These are phyloP conservation scores for Pseudomyrmex concolor DNA, from an alignment of 1,140 invertebrate species.

Conservation along the genomic window DNA sequence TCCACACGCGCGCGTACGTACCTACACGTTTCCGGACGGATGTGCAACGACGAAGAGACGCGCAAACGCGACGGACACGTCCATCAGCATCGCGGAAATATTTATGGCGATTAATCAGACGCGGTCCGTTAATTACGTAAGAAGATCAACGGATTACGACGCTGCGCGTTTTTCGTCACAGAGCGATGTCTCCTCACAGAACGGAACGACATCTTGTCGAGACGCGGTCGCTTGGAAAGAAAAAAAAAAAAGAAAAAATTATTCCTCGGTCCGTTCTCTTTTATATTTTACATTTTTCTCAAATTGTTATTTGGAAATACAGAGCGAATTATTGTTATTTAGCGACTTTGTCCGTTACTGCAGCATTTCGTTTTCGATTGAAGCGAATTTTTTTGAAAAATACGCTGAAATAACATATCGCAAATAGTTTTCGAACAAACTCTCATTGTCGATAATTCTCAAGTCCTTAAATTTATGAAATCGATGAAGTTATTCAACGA, in stretches of 20 bases:
- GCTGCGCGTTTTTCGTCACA: conserved; percentile 37
- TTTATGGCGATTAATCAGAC: conserved; percentile 69
- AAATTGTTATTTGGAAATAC: neutral
- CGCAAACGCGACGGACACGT: conserved; percentile 32
- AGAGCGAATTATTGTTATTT: no score
- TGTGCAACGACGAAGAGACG: conserved; percentile 38
- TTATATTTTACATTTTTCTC: neutral
- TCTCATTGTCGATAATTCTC: neutral
- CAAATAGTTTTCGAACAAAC: no score
- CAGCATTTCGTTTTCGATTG: no score
- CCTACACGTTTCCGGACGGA: conserved; percentile 31
- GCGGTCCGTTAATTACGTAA: conserved; percentile 71
- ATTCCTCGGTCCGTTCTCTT: neutral
- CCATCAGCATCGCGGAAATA: conserved; percentile 72
- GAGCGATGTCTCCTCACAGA: conserved; percentile 24
- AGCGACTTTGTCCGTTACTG: no score
- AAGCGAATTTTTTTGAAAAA: no score
- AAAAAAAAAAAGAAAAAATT: neutral
- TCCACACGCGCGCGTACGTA: conserved; percentile 27
- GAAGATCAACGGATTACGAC: conserved; percentile 75
- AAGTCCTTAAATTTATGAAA: neutral
- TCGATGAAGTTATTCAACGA: neutral
- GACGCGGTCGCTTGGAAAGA: neutral
- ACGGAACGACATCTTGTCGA: neutral
- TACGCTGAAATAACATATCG: no score